These are phyloP conservation scores for Polyodon spathula DNA, from an alignment of 2,113 vertebrate genomes.

Conservation along the genomic window DNA sequence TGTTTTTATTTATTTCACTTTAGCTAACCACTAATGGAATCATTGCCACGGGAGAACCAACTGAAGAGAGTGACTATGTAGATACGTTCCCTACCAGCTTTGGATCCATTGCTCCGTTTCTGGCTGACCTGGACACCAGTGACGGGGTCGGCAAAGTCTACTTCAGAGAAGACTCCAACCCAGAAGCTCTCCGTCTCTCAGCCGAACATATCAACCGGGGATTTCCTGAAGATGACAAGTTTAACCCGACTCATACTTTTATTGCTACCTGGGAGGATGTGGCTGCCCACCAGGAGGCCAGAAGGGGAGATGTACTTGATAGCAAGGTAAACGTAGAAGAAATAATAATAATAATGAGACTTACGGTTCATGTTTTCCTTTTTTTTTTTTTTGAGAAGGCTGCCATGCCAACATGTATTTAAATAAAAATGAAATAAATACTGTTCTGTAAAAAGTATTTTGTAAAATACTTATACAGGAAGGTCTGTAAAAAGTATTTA, in stretches of 20 bases:
- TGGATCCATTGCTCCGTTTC: slow-evolving; percentile 68
- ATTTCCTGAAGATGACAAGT: slow-evolving; percentile 56
- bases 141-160: slow-evolving; percentile 66
- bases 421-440: no score
- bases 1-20: slow-evolving; percentile 55
- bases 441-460: no score
- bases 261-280: slow-evolving; percentile 74
- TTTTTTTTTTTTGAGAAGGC: no score
- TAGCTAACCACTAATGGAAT: slow-evolving; percentile 81
- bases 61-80: slow-evolving; percentile 57
- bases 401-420: no score
- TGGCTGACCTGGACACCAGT: slow-evolving; percentile 77
- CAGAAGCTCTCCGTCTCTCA: slow-evolving; percentile 43
- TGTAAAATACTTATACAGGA: no score
- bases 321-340: slow-evolving; percentile 52
- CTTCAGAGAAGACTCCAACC: slow-evolving; percentile 69
- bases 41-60: slow-evolving; percentile 63
- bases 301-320: slow-evolving; percentile 34
- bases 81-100: slow-evolving; percentile 69
- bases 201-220: slow-evolving; percentile 59
- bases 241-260: slow-evolving; percentile 56
- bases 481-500: no score
- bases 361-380: no score
- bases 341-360: no score
- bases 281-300: slow-evolving; percentile 42